Evolutionary conservation across 2,797 vertebrate genomes (phyloP).

Genomic region (Xiphophorus birchmanni): DNA sequence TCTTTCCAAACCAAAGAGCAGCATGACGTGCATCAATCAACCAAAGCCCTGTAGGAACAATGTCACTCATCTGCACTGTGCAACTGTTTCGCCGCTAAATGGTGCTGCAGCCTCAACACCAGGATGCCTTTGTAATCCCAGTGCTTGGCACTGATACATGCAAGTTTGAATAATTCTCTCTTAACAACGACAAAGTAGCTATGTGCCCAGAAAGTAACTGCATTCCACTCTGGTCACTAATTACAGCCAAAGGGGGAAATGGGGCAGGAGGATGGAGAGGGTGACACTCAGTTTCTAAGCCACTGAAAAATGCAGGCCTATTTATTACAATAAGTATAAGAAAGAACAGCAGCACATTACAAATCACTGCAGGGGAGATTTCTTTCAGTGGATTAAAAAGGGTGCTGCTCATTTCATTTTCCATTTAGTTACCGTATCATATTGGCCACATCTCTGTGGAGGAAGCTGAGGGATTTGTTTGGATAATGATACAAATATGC

Average conservation of each 20-base stretch:
- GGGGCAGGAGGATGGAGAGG: background rate
- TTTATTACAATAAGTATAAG: slow-evolving; percentile 65
- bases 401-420: slow-evolving; percentile 54
- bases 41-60: slow-evolving; percentile 37
- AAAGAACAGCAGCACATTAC: slow-evolving; percentile 50
- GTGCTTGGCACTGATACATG: slow-evolving; percentile 13
- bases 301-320: slow-evolving; percentile 60
- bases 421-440: slow-evolving; percentile 49
- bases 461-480: slow-evolving; percentile 55
- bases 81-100: slow-evolving; percentile 45
- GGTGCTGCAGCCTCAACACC: slow-evolving; percentile 27
- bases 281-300: slow-evolving; percentile 48
- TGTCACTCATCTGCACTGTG: slow-evolving; percentile 35
- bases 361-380: slow-evolving; percentile 49
- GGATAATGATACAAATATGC: slow-evolving; percentile 66
- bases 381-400: slow-evolving; percentile 55
- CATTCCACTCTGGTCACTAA: slow-evolving; percentile 58
- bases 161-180: slow-evolving; percentile 42
- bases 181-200: slow-evolving; percentile 40
- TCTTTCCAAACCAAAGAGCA: slow-evolving; percentile 47
- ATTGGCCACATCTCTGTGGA: slow-evolving; percentile 50
- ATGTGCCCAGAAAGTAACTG: slow-evolving; percentile 32
- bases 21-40: slow-evolving; percentile 40
- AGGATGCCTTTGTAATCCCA: slow-evolving; percentile 43
- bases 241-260: slow-evolving; percentile 65